These are phyloP conservation scores for Oscheius sp. DNA, from an alignment of 2,888 invertebrate genomes.

Conservation along the genomic window DNA sequence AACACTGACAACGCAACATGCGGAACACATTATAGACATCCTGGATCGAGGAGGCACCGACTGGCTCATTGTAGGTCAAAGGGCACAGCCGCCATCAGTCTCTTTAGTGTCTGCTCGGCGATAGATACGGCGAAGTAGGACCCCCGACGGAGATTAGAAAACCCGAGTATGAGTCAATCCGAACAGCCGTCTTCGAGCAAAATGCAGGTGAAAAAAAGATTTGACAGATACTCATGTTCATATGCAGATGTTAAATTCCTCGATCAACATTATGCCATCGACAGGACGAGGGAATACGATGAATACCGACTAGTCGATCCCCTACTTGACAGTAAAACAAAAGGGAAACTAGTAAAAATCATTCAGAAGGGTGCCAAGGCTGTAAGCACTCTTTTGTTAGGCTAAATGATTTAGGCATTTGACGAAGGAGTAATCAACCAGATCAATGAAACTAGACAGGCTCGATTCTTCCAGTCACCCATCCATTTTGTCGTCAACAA, in stretches of 20 bases:
- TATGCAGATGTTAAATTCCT: slow-evolving; percentile 70
- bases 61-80: slow-evolving; percentile 43
- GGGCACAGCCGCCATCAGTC: not conserved
- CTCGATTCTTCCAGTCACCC: slow-evolving; percentile 54
- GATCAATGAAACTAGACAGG: slow-evolving; percentile 53
- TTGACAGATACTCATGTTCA: slow-evolving; percentile 16
- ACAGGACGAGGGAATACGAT: slow-evolving; percentile 66
- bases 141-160: slow-evolving; percentile 71
- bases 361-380: slow-evolving; percentile 52
- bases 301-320: slow-evolving; percentile 53
- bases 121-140: slow-evolving; percentile 72
- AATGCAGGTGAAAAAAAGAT: slow-evolving; percentile 56
- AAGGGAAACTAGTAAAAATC: slow-evolving; percentile 37
- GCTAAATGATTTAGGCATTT: slow-evolving; percentile 41
- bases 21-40: slow-evolving; percentile 33
- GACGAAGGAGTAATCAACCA: slow-evolving; percentile 57
- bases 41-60: slow-evolving; percentile 36
- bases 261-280: slow-evolving; percentile 71
- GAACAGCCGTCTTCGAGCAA: slow-evolving; percentile 67
- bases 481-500: slow-evolving; percentile 44
- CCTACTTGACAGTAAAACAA: slow-evolving; percentile 35
- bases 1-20: slow-evolving; percentile 36
- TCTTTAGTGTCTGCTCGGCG: slow-evolving; percentile 72
- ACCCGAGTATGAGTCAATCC: slow-evolving; percentile 71
- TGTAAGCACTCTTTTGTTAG: slow-evolving; percentile 30